Evolutionary conservation across 2,888 invertebrate genomes (phyloP).

Genomic region (Phalera bucephala): DNA sequence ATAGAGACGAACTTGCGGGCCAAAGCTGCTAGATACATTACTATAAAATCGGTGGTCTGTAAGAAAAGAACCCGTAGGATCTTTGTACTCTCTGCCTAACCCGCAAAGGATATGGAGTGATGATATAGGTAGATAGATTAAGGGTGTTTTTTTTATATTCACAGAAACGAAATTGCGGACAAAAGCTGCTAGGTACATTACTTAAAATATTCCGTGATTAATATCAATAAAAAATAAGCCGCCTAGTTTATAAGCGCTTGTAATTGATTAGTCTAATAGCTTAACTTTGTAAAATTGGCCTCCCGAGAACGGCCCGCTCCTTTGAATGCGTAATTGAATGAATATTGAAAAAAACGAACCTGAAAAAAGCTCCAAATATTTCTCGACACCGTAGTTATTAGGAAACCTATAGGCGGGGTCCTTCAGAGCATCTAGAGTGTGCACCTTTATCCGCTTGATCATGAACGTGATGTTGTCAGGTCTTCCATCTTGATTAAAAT

Average conservation of each 20-base stretch:
- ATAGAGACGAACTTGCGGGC: no score
- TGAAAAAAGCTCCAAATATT: conserved; percentile 98
- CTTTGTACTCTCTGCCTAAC: no score
- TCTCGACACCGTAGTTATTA: conserved; percentile 98
- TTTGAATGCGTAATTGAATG: conserved; percentile 33
- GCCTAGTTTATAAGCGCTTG: conserved; percentile 22
- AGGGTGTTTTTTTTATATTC: no score
- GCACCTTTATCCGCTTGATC: conserved; percentile 97
- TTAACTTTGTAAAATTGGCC: conserved; percentile 31
- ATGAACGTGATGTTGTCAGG: conserved; percentile 97
- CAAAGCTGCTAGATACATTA: no score
- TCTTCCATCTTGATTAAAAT: conserved; percentile 96
- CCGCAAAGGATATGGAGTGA: no score
- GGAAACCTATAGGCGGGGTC: conserved; percentile 95
- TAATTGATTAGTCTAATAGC: conserved; percentile 43
- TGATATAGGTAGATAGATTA: no score
- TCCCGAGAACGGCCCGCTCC: conserved; percentile 26
- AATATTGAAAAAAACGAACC: conserved; percentile 74
- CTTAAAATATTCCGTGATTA: conserved; percentile 11
- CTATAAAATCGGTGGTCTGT: no score
- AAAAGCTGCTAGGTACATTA: conserved; percentile 25
- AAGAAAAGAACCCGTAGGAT: no score
- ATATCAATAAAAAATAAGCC: conserved; percentile 19
- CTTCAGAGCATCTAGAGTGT: conserved; percentile 92
- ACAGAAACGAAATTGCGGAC: no score